Percentiles rank a stretch among this genome's conserved stretches.
Conservation (phyloP, 53 echinoderm and acorn worm genomes). For the Actinopyga echinites region DNA sequence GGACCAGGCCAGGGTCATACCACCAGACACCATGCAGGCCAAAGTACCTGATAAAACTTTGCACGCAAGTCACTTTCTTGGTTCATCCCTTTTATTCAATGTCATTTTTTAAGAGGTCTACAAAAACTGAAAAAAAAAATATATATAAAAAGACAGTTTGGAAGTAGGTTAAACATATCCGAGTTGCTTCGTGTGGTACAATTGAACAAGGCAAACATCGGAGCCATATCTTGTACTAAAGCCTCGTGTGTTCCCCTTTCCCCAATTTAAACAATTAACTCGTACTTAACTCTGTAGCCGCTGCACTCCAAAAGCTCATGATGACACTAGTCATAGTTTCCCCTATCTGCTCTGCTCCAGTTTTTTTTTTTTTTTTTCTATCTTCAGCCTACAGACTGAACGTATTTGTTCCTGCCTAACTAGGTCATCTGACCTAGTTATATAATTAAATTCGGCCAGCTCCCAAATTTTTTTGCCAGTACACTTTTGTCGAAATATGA, state of each 20-base stretch:
- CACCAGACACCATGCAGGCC: no score
- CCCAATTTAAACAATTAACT: slow-evolving; percentile 42
- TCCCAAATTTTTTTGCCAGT: slow-evolving; percentile 31
- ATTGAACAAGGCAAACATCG: background rate
- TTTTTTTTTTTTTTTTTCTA: slow-evolving; percentile 3
- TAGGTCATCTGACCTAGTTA: slow-evolving; percentile 46
- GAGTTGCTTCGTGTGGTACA: background rate
- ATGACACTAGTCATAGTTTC: slow-evolving; percentile 10
- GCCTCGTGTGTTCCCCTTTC: slow-evolving; percentile 9
- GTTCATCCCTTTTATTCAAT: no score
- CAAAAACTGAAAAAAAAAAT: no score
- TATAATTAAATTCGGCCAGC: slow-evolving; percentile 44
- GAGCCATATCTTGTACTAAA: background rate
- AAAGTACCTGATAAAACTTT: no score
- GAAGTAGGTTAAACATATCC: slow-evolving; percentile 18
- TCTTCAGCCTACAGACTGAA: slow-evolving; percentile 17
- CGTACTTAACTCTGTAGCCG: slow-evolving; percentile 16
- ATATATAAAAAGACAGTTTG: background rate
- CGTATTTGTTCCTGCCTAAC: slow-evolving; percentile 40
- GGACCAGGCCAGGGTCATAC: no score
- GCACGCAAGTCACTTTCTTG: no score
- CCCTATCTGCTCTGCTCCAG: slow-evolving; percentile 4
- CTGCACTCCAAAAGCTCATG: background rate
- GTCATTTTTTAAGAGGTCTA: no score
- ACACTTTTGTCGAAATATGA: slow-evolving; percentile 37